These are phyloP conservation scores for Spondyliosoma cantharus DNA, from an alignment of 2,797 vertebrate species.

Conservation along the genomic window DNA sequence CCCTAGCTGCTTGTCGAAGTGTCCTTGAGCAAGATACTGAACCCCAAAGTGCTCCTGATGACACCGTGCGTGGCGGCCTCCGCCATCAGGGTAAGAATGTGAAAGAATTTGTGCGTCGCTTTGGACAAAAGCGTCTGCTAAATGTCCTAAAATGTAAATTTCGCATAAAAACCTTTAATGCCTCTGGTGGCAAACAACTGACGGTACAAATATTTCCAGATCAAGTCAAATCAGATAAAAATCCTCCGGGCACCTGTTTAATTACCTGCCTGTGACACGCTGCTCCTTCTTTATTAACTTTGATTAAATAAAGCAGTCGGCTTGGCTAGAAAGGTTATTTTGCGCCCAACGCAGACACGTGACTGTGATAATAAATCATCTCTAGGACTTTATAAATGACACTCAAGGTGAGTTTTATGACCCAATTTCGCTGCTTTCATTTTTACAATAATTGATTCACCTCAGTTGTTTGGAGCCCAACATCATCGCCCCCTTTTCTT, in stretches of 20 bases:
- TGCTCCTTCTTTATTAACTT: conserved; percentile 15
- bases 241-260: background rate
- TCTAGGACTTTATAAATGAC: background rate
- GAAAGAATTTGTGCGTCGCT: too few relatives aligned
- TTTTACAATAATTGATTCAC: conserved; percentile 4
- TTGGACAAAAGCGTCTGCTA: too few relatives aligned
- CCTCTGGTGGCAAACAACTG: too few relatives aligned
- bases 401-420: conserved; percentile 20
- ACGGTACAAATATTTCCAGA: too few relatives aligned
- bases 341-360: background rate
- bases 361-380: conserved; percentile 37
- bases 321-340: conserved; percentile 12
- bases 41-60: too few relatives aligned
- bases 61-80: too few relatives aligned
- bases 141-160: too few relatives aligned
- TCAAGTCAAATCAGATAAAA: too few relatives aligned
- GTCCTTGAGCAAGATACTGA: too few relatives aligned
- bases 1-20: too few relatives aligned
- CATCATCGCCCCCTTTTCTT: background rate
- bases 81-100: too few relatives aligned
- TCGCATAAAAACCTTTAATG: too few relatives aligned
- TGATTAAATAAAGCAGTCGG: conserved; percentile 34
- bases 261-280: conserved; percentile 5
- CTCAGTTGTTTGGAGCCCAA: background rate
- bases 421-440: conserved; percentile 3